Conservation (phyloP, 2,797 vertebrate species). For the Arrhamphus sclerolepis region DNA sequence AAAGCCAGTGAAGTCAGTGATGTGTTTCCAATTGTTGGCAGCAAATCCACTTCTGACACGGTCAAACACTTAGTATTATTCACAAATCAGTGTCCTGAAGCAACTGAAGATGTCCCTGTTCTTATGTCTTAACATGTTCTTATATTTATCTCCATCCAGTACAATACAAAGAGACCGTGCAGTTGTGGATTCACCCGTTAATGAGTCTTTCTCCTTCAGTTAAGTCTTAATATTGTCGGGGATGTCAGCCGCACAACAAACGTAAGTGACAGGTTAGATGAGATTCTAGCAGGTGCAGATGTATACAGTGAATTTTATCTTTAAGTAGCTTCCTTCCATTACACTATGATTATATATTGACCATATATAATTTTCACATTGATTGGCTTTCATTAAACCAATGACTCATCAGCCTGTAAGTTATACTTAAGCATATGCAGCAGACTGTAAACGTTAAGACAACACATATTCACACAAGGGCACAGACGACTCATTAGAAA, state of each 20-base stretch:
- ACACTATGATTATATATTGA: not conserved
- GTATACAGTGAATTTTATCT: not conserved
- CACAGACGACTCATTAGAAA: constrained; percentile 39
- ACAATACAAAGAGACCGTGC: too few species aligned
- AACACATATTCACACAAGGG: constrained; percentile 10
- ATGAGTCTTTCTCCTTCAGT: not conserved
- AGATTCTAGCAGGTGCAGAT: not conserved
- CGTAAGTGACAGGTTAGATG: not conserved
- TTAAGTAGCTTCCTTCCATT: not conserved
- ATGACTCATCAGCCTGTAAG: constrained; percentile 7
- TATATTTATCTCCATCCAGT: too few species aligned
- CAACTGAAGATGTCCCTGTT: too few species aligned
- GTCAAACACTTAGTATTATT: not conserved
- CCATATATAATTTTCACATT: not conserved
- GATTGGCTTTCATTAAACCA: constrained; percentile 3
- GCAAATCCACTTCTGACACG: constrained; percentile 22
- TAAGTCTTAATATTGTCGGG: not conserved
- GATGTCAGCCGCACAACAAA: constrained; percentile 12
- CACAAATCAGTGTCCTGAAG: too few species aligned
- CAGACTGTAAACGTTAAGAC: not conserved
- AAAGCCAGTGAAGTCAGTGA: constrained; percentile 21
- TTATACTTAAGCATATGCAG: constrained; percentile 11
- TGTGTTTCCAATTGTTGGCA: constrained; percentile 25
- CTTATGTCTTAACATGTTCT: too few species aligned
- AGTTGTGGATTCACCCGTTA: too few species aligned